A percentile compares a stretch with the other conserved stretches of the same genome.
These are phyloP conservation scores for Tridacna gigas DNA, from an alignment of 2,888 invertebrate species.

Conservation along the genomic window DNA sequence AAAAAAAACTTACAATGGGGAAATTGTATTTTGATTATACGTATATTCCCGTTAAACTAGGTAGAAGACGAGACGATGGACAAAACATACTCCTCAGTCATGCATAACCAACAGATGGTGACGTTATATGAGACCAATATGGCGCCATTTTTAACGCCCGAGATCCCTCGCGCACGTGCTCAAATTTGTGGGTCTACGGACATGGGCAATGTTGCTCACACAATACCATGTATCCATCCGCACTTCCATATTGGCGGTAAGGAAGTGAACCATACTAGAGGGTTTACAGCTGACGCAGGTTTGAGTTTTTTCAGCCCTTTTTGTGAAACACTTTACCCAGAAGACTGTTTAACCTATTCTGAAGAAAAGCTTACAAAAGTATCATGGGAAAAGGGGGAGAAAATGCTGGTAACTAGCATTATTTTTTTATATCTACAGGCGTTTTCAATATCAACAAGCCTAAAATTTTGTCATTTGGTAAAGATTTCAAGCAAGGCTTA, in stretches of 20 bases:
- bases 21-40: too few relatives aligned
- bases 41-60: background rate
- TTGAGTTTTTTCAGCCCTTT: background rate
- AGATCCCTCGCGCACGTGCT: constrained; percentile 4
- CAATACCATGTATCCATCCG: constrained; percentile 79
- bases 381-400: too few relatives aligned
- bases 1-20: too few relatives aligned
- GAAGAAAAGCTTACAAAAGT: too few relatives aligned
- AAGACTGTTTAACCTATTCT: too few relatives aligned
- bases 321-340: background rate
- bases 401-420: too few relatives aligned
- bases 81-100: constrained; percentile 41
- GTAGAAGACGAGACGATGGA: constrained; percentile 16
- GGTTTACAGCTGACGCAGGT: constrained; percentile 74
- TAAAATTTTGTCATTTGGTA: too few relatives aligned
- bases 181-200: constrained; percentile 70
- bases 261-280: constrained; percentile 74
- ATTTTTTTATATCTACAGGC: too few relatives aligned
- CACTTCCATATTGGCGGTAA: constrained; percentile 69
- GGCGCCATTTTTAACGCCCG: constrained; percentile 16
- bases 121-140: constrained; percentile 43
- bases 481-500: too few relatives aligned
- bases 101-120: constrained; percentile 45
- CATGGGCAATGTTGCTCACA: constrained; percentile 80
- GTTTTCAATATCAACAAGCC: too few relatives aligned